A percentile compares a stretch with the other conserved stretches of the same genome.
Conservation (phyloP, 1,140 invertebrate genomes). For the Babylonia areolata region DNA sequence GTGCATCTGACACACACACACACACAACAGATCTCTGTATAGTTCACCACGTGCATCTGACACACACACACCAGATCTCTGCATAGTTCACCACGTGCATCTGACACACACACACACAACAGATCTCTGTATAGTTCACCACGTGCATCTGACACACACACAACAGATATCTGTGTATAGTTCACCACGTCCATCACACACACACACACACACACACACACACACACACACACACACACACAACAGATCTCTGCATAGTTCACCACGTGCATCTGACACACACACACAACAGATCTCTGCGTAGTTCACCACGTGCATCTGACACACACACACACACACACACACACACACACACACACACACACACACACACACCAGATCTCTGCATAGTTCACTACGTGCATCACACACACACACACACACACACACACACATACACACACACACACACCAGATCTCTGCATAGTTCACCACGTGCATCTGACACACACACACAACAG, state of each 20-base stretch:
- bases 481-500: neutral
- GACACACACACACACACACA: too few species aligned
- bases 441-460: neutral
- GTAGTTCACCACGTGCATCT: too few species aligned
- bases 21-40: too few species aligned
- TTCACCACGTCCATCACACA: neutral
- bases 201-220: neutral
- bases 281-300: too few species aligned
- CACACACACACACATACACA: too few species aligned
- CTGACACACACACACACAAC: neutral
- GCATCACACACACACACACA: neutral
- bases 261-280: neutral
- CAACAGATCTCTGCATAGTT: neutral
- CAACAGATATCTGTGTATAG: neutral
- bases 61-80: too few species aligned
- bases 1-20: too few species aligned
- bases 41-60: too few species aligned
- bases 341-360: too few species aligned
- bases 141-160: neutral
- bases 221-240: too few species aligned
- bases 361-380: neutral
- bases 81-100: too few species aligned
- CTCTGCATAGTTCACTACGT: neutral
- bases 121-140: neutral
- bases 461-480: neutral